Evolutionary conservation across 2,113 vertebrate genomes (phyloP).

Genomic region (Brachyhypopomus gauderio): DNA sequence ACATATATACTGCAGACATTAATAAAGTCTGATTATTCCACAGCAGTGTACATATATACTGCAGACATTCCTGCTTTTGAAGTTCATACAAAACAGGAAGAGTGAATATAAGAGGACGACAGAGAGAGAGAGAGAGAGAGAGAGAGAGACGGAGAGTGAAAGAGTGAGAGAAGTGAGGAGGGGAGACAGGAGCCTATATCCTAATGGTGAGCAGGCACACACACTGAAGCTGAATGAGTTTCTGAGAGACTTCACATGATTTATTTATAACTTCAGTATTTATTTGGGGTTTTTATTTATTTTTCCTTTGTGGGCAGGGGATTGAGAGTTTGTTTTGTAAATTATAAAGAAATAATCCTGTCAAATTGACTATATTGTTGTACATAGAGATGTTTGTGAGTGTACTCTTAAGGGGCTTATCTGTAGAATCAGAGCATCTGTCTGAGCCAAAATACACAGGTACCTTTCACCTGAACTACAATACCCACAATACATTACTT

Average conservation of each 20-base stretch:
- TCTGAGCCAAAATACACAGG: conserved; percentile 12
- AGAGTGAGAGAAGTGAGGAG: too few species aligned
- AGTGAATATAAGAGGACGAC: too few species aligned
- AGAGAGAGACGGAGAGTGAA: too few species aligned
- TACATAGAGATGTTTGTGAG: conserved; percentile 11
- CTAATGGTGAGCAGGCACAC: too few species aligned
- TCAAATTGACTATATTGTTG: background rate
- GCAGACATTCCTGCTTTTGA: too few species aligned
- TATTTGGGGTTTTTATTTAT: background rate
- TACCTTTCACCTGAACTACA: background rate
- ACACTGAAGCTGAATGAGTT: background rate
- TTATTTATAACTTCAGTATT: background rate
- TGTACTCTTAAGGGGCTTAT: conserved; percentile 3
- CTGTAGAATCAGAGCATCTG: conserved; percentile 2
- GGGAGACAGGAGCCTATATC: too few species aligned
- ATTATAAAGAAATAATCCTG: background rate
- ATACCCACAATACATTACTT: conserved; percentile 7
- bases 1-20: too few species aligned
- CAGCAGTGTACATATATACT: too few species aligned
- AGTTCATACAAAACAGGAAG: too few species aligned
- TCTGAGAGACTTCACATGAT: background rate
- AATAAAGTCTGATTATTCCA: too few species aligned
- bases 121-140: too few species aligned
- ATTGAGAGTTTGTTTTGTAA: background rate
- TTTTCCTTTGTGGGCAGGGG: background rate